A percentile compares a stretch with the other conserved stretches of the same genome.
Evolutionary conservation across 2,113 vertebrate genomes (phyloP).

Genomic region (Cettia cetti): DNA sequence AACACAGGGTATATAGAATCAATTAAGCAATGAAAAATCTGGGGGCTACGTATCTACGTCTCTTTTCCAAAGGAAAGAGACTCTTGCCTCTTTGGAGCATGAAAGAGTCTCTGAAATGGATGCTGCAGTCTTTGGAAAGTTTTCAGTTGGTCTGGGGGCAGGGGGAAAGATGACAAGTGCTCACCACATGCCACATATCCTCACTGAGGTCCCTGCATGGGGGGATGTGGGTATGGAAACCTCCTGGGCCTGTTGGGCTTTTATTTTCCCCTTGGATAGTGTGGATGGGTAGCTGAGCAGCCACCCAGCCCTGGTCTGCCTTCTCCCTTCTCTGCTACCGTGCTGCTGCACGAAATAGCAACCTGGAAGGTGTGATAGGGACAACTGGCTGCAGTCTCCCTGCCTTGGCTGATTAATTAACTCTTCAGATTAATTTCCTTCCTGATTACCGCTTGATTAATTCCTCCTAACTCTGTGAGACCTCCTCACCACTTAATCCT

Average conservation of each 20-base stretch:
- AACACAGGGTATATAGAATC: background rate
- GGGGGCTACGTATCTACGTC: background rate
- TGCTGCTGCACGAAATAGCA: background rate
- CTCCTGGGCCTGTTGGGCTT: background rate
- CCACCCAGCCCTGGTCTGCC: fast-evolving
- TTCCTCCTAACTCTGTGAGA: conserved; percentile 10
- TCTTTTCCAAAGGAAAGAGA: background rate
- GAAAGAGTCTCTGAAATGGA: background rate
- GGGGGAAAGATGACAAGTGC: fast-evolving
- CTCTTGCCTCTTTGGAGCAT: background rate
- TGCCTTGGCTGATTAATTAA: conserved; percentile 42
- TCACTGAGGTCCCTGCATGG: background rate
- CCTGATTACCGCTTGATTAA: conserved; percentile 64
- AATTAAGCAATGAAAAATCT: background rate
- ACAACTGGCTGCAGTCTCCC: conserved; percentile 40
- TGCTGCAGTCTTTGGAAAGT: background rate
- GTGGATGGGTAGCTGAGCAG: background rate
- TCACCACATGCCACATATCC: fast-evolving
- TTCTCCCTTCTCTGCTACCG: background rate
- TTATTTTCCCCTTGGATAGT: background rate
- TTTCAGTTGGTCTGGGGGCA: background rate
- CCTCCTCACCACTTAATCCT: conserved; percentile 54
- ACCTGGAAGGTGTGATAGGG: conserved; percentile 35
- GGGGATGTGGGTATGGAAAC: background rate
- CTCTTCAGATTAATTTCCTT: conserved; percentile 58